Percentiles rank a stretch among this genome's conserved stretches.
Evolutionary conservation across 2,888 invertebrate species (phyloP).

Genomic region (Alcis repandata): DNA sequence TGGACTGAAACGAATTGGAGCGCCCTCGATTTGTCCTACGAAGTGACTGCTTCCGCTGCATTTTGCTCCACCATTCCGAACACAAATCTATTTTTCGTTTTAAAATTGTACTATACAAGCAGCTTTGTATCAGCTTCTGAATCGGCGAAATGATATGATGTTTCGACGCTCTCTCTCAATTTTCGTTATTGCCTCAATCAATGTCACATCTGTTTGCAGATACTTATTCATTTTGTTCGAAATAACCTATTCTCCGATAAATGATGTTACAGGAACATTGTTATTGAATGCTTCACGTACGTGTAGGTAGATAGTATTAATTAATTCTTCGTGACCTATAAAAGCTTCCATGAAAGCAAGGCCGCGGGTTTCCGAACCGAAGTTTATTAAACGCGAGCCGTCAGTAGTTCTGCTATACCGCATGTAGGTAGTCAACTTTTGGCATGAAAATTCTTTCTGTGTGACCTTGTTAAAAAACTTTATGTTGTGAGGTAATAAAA

Average conservation of each 20-base stretch:
- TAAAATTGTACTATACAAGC: constrained; percentile 45
- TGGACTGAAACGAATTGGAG: constrained; percentile 86
- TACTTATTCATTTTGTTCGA: constrained; percentile 9
- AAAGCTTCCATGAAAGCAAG: constrained; percentile 68
- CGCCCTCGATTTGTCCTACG: constrained; percentile 81
- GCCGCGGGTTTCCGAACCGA: constrained; percentile 63
- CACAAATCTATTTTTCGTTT: constrained; percentile 60
- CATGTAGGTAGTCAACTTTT: constrained; percentile 60
- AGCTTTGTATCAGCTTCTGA: constrained; percentile 34
- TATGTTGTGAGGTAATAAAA: constrained; percentile 69
- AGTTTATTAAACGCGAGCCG: constrained; percentile 70
- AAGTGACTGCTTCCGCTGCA: constrained; percentile 78
- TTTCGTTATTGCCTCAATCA: constrained; percentile 23
- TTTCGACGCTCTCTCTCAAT: constrained; percentile 6
- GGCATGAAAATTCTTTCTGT: constrained; percentile 68
- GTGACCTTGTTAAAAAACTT: constrained; percentile 70
- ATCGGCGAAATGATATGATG: constrained; percentile 2
- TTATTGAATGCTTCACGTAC: constrained; percentile 26
- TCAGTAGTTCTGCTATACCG: constrained; percentile 61
- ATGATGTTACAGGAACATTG: constrained; percentile 9
- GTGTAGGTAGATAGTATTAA: constrained; percentile 30
- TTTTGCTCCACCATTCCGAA: constrained; percentile 73
- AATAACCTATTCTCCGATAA: background rate
- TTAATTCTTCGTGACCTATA: constrained; percentile 67
- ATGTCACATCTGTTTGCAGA: constrained; percentile 26